Evolutionary conservation across 2,113 vertebrate genomes (phyloP), one percentile per base, ranked within the genome.

Genomic region (Tetraodon nigroviridis): DNA sequence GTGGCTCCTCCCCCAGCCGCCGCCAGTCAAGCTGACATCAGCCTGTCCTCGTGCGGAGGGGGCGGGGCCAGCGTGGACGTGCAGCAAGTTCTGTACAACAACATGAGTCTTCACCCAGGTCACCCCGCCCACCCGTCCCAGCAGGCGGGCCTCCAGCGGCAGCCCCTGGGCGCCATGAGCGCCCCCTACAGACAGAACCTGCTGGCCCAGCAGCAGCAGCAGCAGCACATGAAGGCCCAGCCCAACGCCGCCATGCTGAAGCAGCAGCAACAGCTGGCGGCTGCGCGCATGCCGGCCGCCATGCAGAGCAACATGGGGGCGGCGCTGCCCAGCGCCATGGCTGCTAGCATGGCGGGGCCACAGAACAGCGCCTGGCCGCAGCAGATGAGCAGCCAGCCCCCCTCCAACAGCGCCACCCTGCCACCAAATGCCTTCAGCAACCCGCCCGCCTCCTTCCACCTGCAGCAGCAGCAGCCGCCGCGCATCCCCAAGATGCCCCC

Each of bases 301-400:
- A 80, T 87, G 80, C 73, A 82, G 44, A 68, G 48, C 67, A 71
- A 20, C 27, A 78, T 89, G 69, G 78, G 57, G 0, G 51, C 70
- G 11, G 47, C 4, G 29, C 58, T 86, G 64, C 53, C 74, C 1
- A 32, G 58, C 18, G 12, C 78, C 12, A 71, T 88, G 62, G 48
- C 90, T 3, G 69, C 50, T 0, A 17, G 19, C 54, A 79, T 89
- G 67, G 84, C 81, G 54, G 72, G 88, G 1, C 49, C 90, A 19
- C 95, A 94, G 78, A 91, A 86, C 64, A 62, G 90, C 15, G 81
- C 91, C 8, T 98, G 97, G 96, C 95, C 92, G 15, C 91, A 94
- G 20, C 92, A 82, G 64, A 87, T 95, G 56, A 88, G 87, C 50
- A 87, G 70, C 71, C 94, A 93, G 86, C 67, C 89, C 0, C 87